Conservation (phyloP, 2,888 invertebrate species). For the Mythimna impura region DNA sequence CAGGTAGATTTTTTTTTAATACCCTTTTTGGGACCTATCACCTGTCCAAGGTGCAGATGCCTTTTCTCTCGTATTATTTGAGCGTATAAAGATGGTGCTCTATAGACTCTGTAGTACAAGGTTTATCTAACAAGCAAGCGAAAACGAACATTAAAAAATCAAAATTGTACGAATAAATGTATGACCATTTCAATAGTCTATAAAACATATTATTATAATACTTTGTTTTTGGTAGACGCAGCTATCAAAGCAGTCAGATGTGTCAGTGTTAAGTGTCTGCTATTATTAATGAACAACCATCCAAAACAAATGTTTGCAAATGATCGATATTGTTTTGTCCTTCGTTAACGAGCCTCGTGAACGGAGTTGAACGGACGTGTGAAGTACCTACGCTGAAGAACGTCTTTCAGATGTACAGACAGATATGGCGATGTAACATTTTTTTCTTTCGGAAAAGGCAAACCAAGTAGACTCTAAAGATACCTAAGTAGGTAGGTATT, state of each 20-base stretch:
- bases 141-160: background rate
- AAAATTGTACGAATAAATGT: background rate
- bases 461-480: background rate
- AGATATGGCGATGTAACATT: background rate
- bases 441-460: background rate
- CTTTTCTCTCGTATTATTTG: background rate
- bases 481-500: background rate
- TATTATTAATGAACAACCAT: conserved; percentile 13
- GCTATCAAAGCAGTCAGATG: conserved; percentile 5
- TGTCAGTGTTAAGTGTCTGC: background rate
- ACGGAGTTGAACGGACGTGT: background rate
- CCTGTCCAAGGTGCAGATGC: background rate
- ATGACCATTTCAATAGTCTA: background rate
- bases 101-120: background rate
- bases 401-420: background rate
- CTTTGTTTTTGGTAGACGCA: background rate
- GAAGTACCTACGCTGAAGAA: background rate
- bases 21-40: background rate
- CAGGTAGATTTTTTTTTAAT: conserved; percentile 22
- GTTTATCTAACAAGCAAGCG: background rate
- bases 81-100: no score
- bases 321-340: background rate
- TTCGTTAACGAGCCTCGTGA: background rate
- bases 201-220: background rate
- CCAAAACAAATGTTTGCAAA: conserved; percentile 7